These are phyloP conservation scores for Lutjanus erythropterus DNA, from an alignment of 2,113 vertebrate species.

Conservation along the genomic window DNA sequence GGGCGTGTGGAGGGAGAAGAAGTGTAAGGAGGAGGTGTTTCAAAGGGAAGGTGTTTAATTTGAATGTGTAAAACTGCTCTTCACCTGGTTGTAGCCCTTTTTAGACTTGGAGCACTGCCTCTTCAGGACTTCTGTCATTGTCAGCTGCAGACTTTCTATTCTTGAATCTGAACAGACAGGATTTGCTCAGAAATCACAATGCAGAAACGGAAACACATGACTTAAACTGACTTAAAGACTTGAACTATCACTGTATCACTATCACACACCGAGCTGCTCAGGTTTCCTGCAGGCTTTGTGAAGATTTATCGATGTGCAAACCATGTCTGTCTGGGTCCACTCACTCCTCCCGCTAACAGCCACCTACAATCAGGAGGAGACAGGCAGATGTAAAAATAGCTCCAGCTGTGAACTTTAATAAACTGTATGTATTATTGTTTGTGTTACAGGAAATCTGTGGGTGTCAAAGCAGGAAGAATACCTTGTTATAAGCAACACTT, in stretches of 20 bases:
- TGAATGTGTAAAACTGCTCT: background rate
- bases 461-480: slow-evolving; percentile 57
- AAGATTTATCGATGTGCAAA: slow-evolving; percentile 92
- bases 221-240: too few species aligned
- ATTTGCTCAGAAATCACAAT: background rate
- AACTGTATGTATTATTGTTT: background rate
- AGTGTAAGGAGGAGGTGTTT: background rate
- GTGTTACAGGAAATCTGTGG: background rate
- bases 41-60: background rate
- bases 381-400: background rate
- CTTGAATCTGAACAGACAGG: slow-evolving; percentile 82
- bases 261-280: slow-evolving; percentile 88
- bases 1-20: background rate
- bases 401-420: background rate
- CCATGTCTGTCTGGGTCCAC: slow-evolving; percentile 88
- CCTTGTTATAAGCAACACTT: slow-evolving; percentile 93
- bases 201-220: background rate
- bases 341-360: slow-evolving; percentile 91
- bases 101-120: slow-evolving; percentile 93
- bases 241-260: background rate
- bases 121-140: slow-evolving; percentile 92
- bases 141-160: slow-evolving; percentile 90
- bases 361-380: slow-evolving; percentile 80
- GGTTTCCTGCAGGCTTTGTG: slow-evolving; percentile 89
- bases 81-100: slow-evolving; percentile 94